Conservation (phyloP, 2,888 invertebrate genomes). For the Lasiommata megera region DNA sequence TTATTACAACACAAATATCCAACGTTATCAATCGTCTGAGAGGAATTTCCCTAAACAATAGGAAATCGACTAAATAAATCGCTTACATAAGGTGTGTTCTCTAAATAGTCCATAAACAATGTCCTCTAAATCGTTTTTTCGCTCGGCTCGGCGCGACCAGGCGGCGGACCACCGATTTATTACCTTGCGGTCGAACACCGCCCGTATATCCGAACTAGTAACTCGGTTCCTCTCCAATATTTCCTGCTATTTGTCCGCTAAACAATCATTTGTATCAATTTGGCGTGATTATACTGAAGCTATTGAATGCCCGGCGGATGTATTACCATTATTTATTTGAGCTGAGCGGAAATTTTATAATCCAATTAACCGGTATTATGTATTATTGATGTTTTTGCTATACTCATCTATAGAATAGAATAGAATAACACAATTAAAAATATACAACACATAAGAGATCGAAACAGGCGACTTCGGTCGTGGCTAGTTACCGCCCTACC, state of each 20-base stretch:
- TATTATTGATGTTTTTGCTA: background rate
- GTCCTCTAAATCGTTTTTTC: slow-evolving; percentile 24
- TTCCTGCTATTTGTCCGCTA: slow-evolving; percentile 42
- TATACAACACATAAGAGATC: no score
- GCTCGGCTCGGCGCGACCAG: slow-evolving; percentile 43
- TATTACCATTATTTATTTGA: slow-evolving; percentile 35
- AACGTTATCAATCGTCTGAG: background rate
- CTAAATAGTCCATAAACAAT: slow-evolving; percentile 33
- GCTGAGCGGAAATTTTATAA: slow-evolving; percentile 17
- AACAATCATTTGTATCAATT: slow-evolving; percentile 64
- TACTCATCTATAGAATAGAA: no score
- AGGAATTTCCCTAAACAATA: slow-evolving; percentile 10
- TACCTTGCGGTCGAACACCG: slow-evolving; percentile 38
- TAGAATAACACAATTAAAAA: no score
- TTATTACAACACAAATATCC: background rate
- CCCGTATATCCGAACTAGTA: slow-evolving; percentile 36
- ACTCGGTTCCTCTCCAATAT: slow-evolving; percentile 36
- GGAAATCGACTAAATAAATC: slow-evolving; percentile 23
- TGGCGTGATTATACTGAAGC: slow-evolving; percentile 41
- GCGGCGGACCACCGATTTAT: slow-evolving; percentile 45
- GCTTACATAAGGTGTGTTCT: slow-evolving; percentile 26
- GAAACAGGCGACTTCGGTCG: no score
- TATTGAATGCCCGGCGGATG: slow-evolving; percentile 37
- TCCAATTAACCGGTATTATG: background rate
- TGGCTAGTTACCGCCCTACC: no score